Conservation (phyloP, 2,113 vertebrate species). For the Semicossyphus pulcher region DNA sequence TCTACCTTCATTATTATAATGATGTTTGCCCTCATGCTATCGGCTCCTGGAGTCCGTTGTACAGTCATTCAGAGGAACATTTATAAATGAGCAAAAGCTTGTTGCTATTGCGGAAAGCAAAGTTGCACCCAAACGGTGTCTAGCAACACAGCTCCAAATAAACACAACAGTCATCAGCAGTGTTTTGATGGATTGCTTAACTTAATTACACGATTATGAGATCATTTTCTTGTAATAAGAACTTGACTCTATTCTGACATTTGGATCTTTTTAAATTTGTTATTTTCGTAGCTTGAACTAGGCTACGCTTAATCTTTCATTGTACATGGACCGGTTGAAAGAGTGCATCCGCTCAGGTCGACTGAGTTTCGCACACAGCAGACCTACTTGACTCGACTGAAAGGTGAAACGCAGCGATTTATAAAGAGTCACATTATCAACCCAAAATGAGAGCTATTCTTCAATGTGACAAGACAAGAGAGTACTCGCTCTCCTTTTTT, state of each 20-base stretch:
- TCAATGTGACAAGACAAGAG: constrained; percentile 68
- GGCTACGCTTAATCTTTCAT: too few relatives aligned
- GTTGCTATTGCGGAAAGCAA: neutral
- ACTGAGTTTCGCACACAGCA: constrained; percentile 19
- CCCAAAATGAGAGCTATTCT: constrained; percentile 60
- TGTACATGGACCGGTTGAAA: neutral
- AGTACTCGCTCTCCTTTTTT: constrained; percentile 25
- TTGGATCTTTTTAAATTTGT: too few relatives aligned
- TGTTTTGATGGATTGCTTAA: neutral
- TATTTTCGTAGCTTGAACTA: too few relatives aligned
- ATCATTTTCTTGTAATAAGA: neutral
- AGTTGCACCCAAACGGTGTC: neutral
- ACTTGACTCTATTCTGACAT: too few relatives aligned
- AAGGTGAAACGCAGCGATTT: constrained; percentile 49
- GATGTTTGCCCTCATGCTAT: neutral
- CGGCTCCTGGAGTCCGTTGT: neutral
- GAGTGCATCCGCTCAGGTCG: constrained; percentile 11
- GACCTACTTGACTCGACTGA: constrained; percentile 21
- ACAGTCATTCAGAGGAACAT: too few relatives aligned
- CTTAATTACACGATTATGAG: neutral
- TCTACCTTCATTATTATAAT: neutral
- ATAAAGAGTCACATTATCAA: constrained; percentile 54
- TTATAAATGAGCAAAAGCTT: neutral
- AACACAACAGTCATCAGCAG: neutral
- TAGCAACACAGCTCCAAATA: neutral